Conservation (phyloP, 2,888 invertebrate genomes). For the Zelleria hepariella region DNA sequence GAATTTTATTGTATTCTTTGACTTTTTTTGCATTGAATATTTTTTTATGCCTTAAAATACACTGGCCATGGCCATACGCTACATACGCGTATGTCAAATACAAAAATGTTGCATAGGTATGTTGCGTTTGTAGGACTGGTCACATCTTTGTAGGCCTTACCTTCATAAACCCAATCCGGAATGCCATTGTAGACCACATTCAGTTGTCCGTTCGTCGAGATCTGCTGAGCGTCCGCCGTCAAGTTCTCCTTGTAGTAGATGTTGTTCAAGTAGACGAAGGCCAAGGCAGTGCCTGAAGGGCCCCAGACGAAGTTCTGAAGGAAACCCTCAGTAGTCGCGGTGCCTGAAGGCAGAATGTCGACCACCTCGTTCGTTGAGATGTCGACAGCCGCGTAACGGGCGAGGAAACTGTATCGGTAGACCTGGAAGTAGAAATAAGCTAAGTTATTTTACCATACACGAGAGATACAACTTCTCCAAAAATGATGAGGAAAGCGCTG, state of each 20-base stretch:
- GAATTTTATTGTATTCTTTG: too few species aligned
- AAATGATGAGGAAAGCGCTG: too few species aligned
- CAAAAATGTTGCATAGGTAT: too few species aligned
- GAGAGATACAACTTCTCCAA: too few species aligned
- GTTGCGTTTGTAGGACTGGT: too few species aligned
- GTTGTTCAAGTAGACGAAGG: slow-evolving; percentile 81
- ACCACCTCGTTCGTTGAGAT: slow-evolving; percentile 58
- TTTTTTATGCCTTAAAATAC: too few species aligned
- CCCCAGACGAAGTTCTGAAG: slow-evolving; percentile 85
- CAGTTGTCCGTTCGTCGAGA: slow-evolving; percentile 75
- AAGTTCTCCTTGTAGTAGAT: slow-evolving; percentile 80
- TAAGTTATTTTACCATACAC: not conserved
- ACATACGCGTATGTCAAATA: too few species aligned
- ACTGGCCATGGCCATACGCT: too few species aligned
- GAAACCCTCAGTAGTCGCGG: slow-evolving; percentile 42
- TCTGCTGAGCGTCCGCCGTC: slow-evolving; percentile 50
- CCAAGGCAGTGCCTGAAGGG: slow-evolving; percentile 79
- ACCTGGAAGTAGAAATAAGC: slow-evolving; percentile 59
- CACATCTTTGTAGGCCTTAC: too few species aligned
- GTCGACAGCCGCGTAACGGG: slow-evolving; percentile 80
- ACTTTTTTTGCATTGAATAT: too few species aligned
- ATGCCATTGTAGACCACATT: slow-evolving; percentile 85
- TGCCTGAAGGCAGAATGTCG: slow-evolving; percentile 33
- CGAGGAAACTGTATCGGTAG: slow-evolving; percentile 84
- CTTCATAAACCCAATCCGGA: slow-evolving; percentile 97